These are phyloP conservation scores for Thamnaconus septentrionalis DNA, from an alignment of 2,113 vertebrate genomes.

Conservation along the genomic window DNA sequence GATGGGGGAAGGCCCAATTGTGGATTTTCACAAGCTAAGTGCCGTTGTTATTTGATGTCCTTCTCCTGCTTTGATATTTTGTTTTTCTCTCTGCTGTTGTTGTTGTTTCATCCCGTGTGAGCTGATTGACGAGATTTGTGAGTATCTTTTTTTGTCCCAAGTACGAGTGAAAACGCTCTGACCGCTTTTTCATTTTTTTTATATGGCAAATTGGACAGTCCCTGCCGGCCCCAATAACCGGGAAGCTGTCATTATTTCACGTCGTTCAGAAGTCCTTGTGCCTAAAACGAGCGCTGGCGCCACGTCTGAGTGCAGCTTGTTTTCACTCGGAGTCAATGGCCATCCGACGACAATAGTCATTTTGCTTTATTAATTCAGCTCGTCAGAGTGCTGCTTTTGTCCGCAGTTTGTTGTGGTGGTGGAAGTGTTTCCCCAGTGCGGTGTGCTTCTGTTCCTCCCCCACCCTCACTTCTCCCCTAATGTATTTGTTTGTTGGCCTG, in stretches of 20 bases:
- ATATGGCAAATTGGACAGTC: constrained; percentile 5
- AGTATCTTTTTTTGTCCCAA: too few relatives aligned
- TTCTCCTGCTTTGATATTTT: too few relatives aligned
- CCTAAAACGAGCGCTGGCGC: constrained; percentile 14
- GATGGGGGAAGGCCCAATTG: too few relatives aligned
- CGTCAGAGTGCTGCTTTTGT: constrained; percentile 32
- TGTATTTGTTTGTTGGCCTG: constrained; percentile 30
- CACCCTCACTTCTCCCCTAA: constrained; percentile 15
- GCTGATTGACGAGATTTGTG: neutral
- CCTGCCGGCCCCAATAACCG: neutral
- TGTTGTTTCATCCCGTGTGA: neutral
- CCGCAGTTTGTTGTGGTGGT: constrained; percentile 3
- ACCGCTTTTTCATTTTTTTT: too few relatives aligned
- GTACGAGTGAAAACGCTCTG: too few relatives aligned
- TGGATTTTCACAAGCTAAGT: too few relatives aligned
- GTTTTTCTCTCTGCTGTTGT: too few relatives aligned
- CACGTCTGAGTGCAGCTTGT: constrained; percentile 22
- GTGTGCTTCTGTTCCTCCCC: constrained; percentile 20
- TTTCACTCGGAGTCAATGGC: constrained; percentile 9
- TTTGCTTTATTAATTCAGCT: constrained; percentile 36
- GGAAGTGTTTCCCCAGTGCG: neutral
- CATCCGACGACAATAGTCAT: constrained; percentile 14
- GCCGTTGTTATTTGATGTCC: too few relatives aligned
- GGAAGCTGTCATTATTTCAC: constrained; percentile 2
- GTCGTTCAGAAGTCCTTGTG: constrained; percentile 13